Evolutionary conservation across 2,888 invertebrate genomes (phyloP), one percentile per base, ranked within the genome.

Genomic region (Melieria crassipennis): DNA sequence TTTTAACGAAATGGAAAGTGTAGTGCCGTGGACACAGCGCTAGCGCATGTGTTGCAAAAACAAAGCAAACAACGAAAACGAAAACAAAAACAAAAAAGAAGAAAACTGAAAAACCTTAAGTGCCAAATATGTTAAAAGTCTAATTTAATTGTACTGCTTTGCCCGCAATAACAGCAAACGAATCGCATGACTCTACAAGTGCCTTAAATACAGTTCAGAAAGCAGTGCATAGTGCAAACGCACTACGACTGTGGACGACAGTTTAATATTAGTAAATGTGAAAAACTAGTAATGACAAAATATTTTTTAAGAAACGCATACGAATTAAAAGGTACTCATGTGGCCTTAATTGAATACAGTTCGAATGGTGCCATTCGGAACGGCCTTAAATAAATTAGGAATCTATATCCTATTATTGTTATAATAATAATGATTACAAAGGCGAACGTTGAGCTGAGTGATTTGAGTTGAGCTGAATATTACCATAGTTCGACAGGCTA

Each of bases 181-280:
- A 63, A 63, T 47, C 48, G 47, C 69, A 69, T 56, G 63, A 63
- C 62, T 69, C 62, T 42, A 10, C 46, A 57, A 63, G 69, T 69
- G 69, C 69, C 69, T 69, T 69, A 69, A 67, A 52, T 57, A 30
- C 48, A 47, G 43, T 60, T 60, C 50, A 50, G 61, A 61, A 61
- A 42, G 16, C 52, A 42, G 13, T 16, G 16, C 45, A 45, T 43
- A 43, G 60, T 10, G 16, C 13, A 67, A 13, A 30, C 0, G 56
- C 4, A 13, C 13, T 47, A 65, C 30, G 10, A 13, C 47, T 48
- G 42, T 50, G 13, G 55, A 1, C 13, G 61, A 60, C 46, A 46
- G 47, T 46, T 30, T 30, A 30, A 5, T 13, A 65, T 30, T 52
- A 60, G 16, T 42, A 47, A n/a, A 42, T 66, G 42, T 9, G n/a